Conservation (phyloP, 2,888 invertebrate species). For the Rhabditoides inermis region DNA sequence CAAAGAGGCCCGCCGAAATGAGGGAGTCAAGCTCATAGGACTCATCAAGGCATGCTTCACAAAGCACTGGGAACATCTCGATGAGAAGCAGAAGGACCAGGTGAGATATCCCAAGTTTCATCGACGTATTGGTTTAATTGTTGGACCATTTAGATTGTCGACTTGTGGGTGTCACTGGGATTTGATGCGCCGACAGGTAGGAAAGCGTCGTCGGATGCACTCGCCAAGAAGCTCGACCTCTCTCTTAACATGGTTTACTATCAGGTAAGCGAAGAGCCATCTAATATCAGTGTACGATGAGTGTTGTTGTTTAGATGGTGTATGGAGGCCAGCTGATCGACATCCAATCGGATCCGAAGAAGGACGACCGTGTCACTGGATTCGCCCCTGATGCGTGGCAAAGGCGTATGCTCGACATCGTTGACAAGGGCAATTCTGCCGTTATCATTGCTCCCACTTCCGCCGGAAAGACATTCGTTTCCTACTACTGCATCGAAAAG, state of each 20-base stretch:
- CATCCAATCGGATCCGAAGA: slow-evolving; percentile 44
- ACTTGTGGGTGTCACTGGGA: slow-evolving; percentile 43
- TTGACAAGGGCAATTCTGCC: slow-evolving; percentile 53
- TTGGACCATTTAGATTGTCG: slow-evolving; percentile 22
- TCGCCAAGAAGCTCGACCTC: slow-evolving; percentile 35
- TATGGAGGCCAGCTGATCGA: slow-evolving; percentile 48
- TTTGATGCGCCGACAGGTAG: slow-evolving; percentile 34
- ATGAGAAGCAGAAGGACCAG: slow-evolving; percentile 39
- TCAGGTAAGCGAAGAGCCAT: too few species aligned
- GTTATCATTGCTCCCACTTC: slow-evolving; percentile 54
- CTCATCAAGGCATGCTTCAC: slow-evolving; percentile 40
- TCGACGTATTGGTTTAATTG: background rate
- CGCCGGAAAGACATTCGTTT: slow-evolving; percentile 54
- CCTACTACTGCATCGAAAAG: slow-evolving; percentile 54
- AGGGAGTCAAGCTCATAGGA: slow-evolving; percentile 39
- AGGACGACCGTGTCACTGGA: slow-evolving; percentile 49
- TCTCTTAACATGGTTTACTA: slow-evolving; percentile 44
- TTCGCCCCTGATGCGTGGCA: slow-evolving; percentile 55
- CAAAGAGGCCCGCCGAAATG: slow-evolving; percentile 33
- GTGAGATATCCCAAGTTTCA: slow-evolving; percentile 2
- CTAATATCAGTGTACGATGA: too few species aligned
- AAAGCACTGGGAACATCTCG: slow-evolving; percentile 39
- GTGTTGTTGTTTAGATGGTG: too few species aligned
- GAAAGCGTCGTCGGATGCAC: slow-evolving; percentile 31
- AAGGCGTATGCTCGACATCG: slow-evolving; percentile 50